Percentiles rank a stretch among this genome's conserved stretches.
These are phyloP conservation scores for Parthenolecanium corni DNA, from an alignment of 2,888 invertebrate species.

Conservation along the genomic window DNA sequence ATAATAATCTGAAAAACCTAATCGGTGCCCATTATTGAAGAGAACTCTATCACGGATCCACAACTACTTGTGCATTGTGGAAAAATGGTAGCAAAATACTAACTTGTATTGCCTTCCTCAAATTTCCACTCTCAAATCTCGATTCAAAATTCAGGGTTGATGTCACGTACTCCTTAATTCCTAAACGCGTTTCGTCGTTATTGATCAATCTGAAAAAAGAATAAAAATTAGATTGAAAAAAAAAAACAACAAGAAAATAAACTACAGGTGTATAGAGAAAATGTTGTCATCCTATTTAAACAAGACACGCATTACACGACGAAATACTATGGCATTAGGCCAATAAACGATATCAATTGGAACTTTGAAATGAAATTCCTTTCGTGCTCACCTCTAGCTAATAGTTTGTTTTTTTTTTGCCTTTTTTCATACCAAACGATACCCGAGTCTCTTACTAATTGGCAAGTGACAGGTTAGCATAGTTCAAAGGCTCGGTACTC, in stretches of 20 bases:
- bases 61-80: background rate
- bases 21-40: too few species aligned
- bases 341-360: too few species aligned
- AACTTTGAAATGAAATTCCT: too few species aligned
- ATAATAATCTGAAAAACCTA: too few species aligned
- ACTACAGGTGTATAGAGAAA: background rate
- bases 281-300: background rate
- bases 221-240: background rate
- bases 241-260: background rate
- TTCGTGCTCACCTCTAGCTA: too few species aligned
- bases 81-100: slow-evolving; percentile 12
- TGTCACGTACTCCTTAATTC: slow-evolving; percentile 39
- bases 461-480: background rate
- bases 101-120: slow-evolving; percentile 69
- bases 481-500: background rate
- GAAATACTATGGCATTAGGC: too few species aligned
- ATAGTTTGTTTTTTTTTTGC: too few species aligned
- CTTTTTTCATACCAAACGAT: too few species aligned
- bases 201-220: slow-evolving; percentile 40
- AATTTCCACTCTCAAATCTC: slow-evolving; percentile 75
- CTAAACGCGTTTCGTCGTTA: slow-evolving; percentile 45
- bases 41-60: background rate
- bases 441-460: too few species aligned
- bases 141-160: slow-evolving; percentile 59
- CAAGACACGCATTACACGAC: background rate